Conservation (phyloP, 2,113 vertebrate species). For the Platichthys flesus region DNA sequence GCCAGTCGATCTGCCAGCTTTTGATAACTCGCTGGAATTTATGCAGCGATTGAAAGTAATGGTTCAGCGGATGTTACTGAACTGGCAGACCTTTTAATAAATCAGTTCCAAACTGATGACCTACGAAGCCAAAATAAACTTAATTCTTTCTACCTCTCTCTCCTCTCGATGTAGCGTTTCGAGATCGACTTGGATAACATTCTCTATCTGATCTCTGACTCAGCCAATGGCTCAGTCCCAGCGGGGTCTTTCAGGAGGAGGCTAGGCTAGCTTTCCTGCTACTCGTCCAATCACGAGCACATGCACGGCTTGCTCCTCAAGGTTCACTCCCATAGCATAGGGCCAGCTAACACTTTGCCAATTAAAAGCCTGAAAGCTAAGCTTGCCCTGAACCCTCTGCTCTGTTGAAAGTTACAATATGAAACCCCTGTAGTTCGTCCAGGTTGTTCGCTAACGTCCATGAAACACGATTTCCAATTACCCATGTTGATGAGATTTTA, state of each 20-base stretch:
- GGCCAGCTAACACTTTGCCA: constrained; percentile 49
- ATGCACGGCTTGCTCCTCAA: constrained; percentile 55
- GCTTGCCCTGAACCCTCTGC: constrained; percentile 37
- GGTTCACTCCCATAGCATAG: constrained; percentile 66
- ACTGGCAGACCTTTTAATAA: constrained; percentile 33
- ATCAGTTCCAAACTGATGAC: constrained; percentile 35
- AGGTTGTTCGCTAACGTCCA: constrained; percentile 32
- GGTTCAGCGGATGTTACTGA: constrained; percentile 31
- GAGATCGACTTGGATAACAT: constrained; percentile 30
- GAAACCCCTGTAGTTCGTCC: constrained; percentile 8
- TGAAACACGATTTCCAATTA: constrained; percentile 30
- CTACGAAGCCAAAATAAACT: constrained; percentile 21
- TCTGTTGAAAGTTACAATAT: constrained; percentile 47
- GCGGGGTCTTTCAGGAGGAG: constrained; percentile 59
- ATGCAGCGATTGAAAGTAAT: constrained; percentile 32
- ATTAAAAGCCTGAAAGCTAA: constrained; percentile 48
- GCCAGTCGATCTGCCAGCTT: constrained; percentile 28
- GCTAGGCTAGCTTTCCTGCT: constrained; percentile 46
- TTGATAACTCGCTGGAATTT: constrained; percentile 47
- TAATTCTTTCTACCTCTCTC: constrained; percentile 1
- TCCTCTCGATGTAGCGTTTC: constrained; percentile 3
- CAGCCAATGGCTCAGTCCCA: constrained; percentile 50
- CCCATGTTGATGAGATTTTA: constrained; percentile 32
- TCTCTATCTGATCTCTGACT: constrained; percentile 58
- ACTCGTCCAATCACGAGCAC: constrained; percentile 52